Evolutionary conservation across 2,113 vertebrate species (phyloP).

Genomic region (Epinephelus fuscoguttatus): DNA sequence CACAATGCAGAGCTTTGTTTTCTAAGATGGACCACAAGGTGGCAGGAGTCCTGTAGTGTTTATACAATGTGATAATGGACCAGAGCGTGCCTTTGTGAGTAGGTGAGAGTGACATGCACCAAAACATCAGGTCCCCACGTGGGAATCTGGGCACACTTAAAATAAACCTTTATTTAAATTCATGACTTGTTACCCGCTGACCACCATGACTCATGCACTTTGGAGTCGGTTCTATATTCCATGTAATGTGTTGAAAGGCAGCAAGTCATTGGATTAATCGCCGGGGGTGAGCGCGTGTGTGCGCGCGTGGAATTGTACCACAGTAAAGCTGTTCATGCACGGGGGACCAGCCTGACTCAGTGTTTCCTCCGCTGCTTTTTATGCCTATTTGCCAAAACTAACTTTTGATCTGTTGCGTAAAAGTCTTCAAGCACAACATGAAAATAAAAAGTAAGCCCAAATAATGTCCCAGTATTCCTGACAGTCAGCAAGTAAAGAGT

Average conservation of each 20-base stretch:
- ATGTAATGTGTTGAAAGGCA: background rate
- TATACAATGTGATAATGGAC: background rate
- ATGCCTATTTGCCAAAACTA: background rate
- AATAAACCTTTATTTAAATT: conserved; percentile 21
- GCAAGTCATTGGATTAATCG: background rate
- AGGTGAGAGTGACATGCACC: background rate
- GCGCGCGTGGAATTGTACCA: background rate
- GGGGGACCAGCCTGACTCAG: conserved; percentile 51
- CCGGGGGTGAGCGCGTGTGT: background rate
- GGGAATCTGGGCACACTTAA: conserved; percentile 8
- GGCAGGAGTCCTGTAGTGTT: conserved; percentile 36
- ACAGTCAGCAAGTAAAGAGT: too few species aligned
- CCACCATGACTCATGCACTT: conserved; percentile 1
- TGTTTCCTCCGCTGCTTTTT: conserved; percentile 30
- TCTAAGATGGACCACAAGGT: conserved; percentile 33
- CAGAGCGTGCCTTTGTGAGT: background rate
- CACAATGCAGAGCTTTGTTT: background rate
- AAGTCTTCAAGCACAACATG: too few species aligned
- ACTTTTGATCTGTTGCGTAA: background rate
- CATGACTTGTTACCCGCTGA: background rate
- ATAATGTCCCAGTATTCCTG: too few species aligned
- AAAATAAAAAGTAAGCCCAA: too few species aligned
- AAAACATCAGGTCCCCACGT: conserved; percentile 19
- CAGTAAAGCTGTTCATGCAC: conserved; percentile 47
- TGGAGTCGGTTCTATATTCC: background rate